A percentile compares a stretch with the other conserved stretches of the same genome.
These are phyloP conservation scores for Temnothorax ravouxi DNA, from an alignment of 2,888 invertebrate genomes.

Conservation along the genomic window DNA sequence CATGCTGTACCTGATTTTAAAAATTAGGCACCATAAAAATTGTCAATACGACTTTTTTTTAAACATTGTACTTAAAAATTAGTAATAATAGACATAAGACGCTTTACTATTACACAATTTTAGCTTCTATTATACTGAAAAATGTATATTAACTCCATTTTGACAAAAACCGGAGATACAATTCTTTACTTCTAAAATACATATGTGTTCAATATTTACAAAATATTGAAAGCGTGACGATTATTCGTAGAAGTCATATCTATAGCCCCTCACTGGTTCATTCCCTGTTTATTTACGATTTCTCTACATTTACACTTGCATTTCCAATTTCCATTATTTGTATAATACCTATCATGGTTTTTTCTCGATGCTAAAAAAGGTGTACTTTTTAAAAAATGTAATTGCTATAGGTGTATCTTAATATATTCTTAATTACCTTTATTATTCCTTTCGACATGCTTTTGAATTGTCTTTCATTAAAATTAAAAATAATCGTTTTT, in stretches of 20 bases:
- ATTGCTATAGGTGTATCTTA: neutral
- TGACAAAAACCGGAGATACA: no score
- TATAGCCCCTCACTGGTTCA: neutral
- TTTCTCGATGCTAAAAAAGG: neutral
- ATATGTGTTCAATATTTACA: no score
- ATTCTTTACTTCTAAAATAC: no score
- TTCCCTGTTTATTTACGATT: neutral
- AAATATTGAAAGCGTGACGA: neutral
- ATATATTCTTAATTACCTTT: neutral
- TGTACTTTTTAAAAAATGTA: neutral
- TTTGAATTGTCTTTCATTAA: neutral
- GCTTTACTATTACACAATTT: no score
- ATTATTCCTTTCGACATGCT: neutral
- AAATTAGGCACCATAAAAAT: no score
- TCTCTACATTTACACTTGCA: neutral
- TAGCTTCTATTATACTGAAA: no score
- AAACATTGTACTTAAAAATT: no score
- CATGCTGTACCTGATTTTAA: no score
- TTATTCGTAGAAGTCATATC: neutral
- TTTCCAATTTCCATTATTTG: neutral
- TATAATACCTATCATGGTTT: neutral
- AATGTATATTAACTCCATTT: no score
- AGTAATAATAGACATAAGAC: no score
- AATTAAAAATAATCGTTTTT: neutral
- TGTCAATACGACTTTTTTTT: no score